A percentile compares a stretch with the other conserved stretches of the same genome.
Evolutionary conservation across 1,140 invertebrate species (phyloP).

Genomic region (Zaprionus tsacasi): DNA sequence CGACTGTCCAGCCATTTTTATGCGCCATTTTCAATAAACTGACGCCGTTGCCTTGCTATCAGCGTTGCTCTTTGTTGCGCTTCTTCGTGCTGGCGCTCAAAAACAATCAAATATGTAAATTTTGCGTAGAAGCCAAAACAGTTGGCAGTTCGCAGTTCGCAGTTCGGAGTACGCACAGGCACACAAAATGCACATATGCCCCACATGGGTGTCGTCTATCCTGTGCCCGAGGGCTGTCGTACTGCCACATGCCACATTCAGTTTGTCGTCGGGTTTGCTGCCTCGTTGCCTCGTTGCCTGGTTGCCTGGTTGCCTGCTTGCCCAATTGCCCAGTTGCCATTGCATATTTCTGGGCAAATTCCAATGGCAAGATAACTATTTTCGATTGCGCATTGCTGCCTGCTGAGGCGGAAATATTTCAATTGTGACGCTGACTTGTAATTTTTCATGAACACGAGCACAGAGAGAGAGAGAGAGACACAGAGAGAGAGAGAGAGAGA

Average conservation of each 20-base stretch:
- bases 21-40: slow-evolving; percentile 75
- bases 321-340: slow-evolving; percentile 28
- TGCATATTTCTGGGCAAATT: slow-evolving; percentile 70
- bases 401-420: slow-evolving; percentile 81
- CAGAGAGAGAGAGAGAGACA: not conserved
- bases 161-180: slow-evolving; percentile 19
- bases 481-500: not conserved
- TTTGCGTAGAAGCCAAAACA: slow-evolving; percentile 37
- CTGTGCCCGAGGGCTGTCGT: not conserved
- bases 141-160: slow-evolving; percentile 17
- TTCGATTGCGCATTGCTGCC: slow-evolving; percentile 81
- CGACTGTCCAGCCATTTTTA: slow-evolving; percentile 60
- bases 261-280: not conserved
- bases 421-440: slow-evolving; percentile 82
- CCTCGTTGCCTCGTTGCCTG: slow-evolving; percentile 5
- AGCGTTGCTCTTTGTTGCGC: slow-evolving; percentile 10
- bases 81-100: slow-evolving; percentile 49
- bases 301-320: slow-evolving; percentile 10
- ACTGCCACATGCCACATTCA: slow-evolving; percentile 41
- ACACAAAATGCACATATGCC: slow-evolving; percentile 62
- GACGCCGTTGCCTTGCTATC: slow-evolving; percentile 31
- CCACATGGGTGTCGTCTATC: slow-evolving; percentile 34
- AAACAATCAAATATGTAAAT: slow-evolving; percentile 81
- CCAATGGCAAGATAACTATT: slow-evolving; percentile 77
- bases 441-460: slow-evolving; percentile 74